Evolutionary conservation across 1,140 invertebrate species (phyloP), one percentile per base, ranked within the genome.

Genomic region (Megalopta genalis): DNA sequence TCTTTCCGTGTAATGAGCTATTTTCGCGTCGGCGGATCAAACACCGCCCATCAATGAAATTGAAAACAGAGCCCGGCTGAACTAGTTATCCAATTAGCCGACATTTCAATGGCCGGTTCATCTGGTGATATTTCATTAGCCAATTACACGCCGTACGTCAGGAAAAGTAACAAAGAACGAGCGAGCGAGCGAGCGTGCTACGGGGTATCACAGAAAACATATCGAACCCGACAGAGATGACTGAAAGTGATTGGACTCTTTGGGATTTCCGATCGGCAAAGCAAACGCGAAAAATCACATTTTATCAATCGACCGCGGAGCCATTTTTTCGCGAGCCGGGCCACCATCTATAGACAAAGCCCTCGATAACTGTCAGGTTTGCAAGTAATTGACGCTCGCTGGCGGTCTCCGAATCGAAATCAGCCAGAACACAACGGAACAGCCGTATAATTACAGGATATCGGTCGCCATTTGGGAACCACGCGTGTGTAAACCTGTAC

Each of bases 11-110:
- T 67, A 65, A 79, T 37, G 70, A 65, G 62, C 42, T 49, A 66
- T 74, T 79, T 49, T 52, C 59, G 12, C 54, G 25, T 74, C 59
- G 62, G n/a, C 39, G 52, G 37, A 60, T 65, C 77, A 65, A 64
- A 73, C 69, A 62, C 59, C 66, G 49, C 42, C 57, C 49, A 63
- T 70, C 75, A 70, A 46, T n/a, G 10, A 62, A 69, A 42, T 70
- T 52, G 70, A 77, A 77, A 70, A 77, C 66, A 59, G 21, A 69
- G 70, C 25, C 39, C 39, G 39, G 25, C 66, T 16, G 37, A 70
- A 70, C 75, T 62, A 77, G 62, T 77, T 70, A 77, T 70, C 39
- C 66, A 52, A 52, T 52, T 52, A 52, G 49, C 49, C 39, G 66
- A 70, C 60, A 52, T 65, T 54, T 62, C 57, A 63, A 70, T 70